Conservation (phyloP, 2,797 vertebrate genomes). For the Forpus xanthops region DNA sequence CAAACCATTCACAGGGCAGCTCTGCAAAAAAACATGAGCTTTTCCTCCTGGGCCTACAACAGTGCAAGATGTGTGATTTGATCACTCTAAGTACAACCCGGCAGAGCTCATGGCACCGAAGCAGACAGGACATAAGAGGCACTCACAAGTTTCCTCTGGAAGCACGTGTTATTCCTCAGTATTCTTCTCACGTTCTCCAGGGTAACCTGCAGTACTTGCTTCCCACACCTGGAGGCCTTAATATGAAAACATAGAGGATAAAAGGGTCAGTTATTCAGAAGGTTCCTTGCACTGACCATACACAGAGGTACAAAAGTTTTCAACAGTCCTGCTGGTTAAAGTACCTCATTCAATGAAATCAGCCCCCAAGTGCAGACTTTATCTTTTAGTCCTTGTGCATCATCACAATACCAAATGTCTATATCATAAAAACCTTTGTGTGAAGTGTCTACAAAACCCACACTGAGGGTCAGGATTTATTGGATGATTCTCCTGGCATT, state of each 20-base stretch:
- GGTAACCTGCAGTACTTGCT: conserved; percentile 66
- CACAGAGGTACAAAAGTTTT: background rate
- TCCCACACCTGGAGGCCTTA: conserved; percentile 42
- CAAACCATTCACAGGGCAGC: background rate
- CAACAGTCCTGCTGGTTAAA: background rate
- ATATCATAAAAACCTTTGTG: background rate
- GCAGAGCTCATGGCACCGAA: background rate
- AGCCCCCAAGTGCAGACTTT: background rate
- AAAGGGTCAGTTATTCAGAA: background rate
- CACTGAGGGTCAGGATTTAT: background rate
- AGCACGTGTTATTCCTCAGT: conserved; percentile 25
- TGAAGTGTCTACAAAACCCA: background rate
- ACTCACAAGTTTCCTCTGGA: conserved; percentile 51
- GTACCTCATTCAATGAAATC: background rate
- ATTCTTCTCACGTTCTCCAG: conserved; percentile 61
- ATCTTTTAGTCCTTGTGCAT: background rate
- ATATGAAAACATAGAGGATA: background rate
- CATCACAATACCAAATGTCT: background rate
- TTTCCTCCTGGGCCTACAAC: background rate
- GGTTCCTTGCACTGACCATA: background rate
- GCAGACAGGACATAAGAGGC: background rate
- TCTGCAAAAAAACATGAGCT: background rate
- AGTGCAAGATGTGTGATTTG: background rate
- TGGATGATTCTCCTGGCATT: background rate
- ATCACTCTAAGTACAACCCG: background rate